Evolutionary conservation across 2,888 invertebrate species (phyloP).

Genomic region (Stenichneumon culpator): DNA sequence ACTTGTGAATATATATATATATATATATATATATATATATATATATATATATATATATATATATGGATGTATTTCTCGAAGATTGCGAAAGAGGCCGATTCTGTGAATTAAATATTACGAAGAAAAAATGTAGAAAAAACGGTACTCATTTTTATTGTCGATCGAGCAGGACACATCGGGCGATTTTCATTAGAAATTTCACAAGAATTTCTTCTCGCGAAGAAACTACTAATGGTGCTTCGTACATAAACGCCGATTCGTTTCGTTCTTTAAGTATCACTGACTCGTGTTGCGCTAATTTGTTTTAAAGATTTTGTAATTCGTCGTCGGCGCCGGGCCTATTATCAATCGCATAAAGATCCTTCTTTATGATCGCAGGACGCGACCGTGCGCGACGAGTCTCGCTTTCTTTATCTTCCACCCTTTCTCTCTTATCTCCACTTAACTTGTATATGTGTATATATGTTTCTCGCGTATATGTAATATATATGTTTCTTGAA

Average conservation of each 20-base stretch:
- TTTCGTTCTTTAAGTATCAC: no score
- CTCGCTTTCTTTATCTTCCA: slow-evolving; percentile 36
- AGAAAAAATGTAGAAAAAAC: no score
- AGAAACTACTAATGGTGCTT: no score
- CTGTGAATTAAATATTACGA: no score
- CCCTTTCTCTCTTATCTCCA: slow-evolving; percentile 19
- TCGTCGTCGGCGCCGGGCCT: slow-evolving; percentile 72
- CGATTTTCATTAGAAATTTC: no score
- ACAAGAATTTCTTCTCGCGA: no score
- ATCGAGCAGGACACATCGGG: no score
- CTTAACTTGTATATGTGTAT: background rate
- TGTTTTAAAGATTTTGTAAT: background rate
- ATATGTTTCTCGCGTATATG: no score
- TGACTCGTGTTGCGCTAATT: no score
- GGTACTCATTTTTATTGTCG: no score
- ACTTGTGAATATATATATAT: background rate
- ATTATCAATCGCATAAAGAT: slow-evolving; percentile 78
- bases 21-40: background rate
- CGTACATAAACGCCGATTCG: no score
- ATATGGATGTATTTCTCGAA: background rate
- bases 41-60: no score
- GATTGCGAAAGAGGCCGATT: background rate
- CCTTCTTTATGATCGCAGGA: slow-evolving; percentile 74
- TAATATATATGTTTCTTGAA: background rate
- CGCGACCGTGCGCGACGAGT: slow-evolving; percentile 34